Conservation (phyloP, 2,888 invertebrate species). For the Strigamia transsilvanica region DNA sequence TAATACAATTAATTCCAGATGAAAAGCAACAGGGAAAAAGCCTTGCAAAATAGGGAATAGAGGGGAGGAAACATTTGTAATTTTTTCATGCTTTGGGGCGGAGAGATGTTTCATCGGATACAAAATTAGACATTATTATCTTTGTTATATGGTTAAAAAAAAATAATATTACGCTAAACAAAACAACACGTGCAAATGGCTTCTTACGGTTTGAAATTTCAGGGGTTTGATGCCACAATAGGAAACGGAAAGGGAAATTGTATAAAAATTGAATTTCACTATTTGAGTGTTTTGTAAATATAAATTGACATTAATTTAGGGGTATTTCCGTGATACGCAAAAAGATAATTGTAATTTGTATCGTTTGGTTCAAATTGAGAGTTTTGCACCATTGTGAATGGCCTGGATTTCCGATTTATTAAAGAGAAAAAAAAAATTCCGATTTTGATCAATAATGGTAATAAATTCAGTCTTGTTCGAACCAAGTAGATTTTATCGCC, state of each 20-base stretch:
- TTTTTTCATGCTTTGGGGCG: constrained; percentile 16
- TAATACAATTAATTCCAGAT: constrained; percentile 37
- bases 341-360: neutral
- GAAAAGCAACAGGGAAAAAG: constrained; percentile 41
- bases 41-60: constrained; percentile 9
- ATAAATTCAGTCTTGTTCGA: constrained; percentile 4
- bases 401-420: neutral
- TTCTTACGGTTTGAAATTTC: no score
- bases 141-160: neutral
- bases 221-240: no score
- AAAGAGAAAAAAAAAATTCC: neutral
- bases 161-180: no score
- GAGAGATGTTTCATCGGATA: constrained; percentile 28
- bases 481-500: constrained; percentile 13
- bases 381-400: no score
- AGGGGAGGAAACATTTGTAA: constrained; percentile 42
- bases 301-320: neutral
- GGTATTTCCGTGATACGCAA: neutral
- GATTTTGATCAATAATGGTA: neutral
- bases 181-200: no score
- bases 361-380: neutral
- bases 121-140: neutral
- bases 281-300: neutral
- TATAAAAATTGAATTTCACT: neutral
- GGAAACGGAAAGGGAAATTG: neutral